Base-by-base conservation (phyloP, 2,113 vertebrate genomes). In the Mustelus asterias region DNA sequence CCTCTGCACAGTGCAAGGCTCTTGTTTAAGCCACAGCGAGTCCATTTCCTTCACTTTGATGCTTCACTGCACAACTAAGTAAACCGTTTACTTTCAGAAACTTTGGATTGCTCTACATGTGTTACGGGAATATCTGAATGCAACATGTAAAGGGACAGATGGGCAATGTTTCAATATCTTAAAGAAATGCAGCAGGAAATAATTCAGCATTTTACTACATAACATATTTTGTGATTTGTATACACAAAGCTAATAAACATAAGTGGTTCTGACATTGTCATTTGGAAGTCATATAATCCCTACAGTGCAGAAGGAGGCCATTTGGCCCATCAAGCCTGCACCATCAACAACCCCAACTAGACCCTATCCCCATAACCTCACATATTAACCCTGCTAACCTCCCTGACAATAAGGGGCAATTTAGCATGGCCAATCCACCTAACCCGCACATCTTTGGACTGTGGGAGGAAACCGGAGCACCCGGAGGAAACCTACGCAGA, bases 1-100 rank as follows among this genome's bases (percentile, higher is more conserved):
- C 97, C 97, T 97, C 96, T 96, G 96, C 97, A 97, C 98, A 97
- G 98, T 96, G 97, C 97, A 97, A 96, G 96, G 97, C 98, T 97
- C 98, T 98, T 97, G 97, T 97, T 97, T 97, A 97, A 97, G 97
- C 97, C 98, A 97, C 97, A 97, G 97, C 96, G 97, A 95, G 69
- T 10, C 97, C 96, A 96, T 96, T 96, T 97, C 96, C 96, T 97
- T 96, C 29, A 96, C 92, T 83, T 65, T 70, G 94, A 92, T 54
- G 96, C 93, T 97, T 95, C 96, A 95, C 96, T 96, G 88, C 94
- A 95, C 41, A 95, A 72, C 24, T 95, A 95, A 72, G 13, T 95
- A 76, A 96, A 89, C 78, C 96, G 33, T 96, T 95, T 96, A 96
- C 96, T 96, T 96, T 96, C 95, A 96, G 96, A 96, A 97, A 97